Conservation (phyloP, 2,888 invertebrate species). For the Calameuta pallipes region DNA sequence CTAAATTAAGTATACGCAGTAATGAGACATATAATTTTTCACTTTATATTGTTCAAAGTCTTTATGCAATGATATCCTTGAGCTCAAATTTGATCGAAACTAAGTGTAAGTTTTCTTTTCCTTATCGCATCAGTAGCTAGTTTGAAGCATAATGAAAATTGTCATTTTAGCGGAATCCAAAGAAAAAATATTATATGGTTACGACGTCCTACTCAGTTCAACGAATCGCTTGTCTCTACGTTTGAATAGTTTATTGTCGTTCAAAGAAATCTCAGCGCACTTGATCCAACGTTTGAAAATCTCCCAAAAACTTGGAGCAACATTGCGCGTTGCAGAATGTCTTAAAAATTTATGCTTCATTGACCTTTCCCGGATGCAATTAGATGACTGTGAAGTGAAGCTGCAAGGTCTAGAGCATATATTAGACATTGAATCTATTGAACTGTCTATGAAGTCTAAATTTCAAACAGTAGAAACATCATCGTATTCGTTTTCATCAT, state of each 20-base stretch:
- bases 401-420: slow-evolving; percentile 57
- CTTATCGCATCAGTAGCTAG: background rate
- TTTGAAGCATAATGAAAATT: background rate
- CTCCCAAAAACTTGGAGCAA: slow-evolving; percentile 48
- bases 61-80: slow-evolving; percentile 48
- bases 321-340: slow-evolving; percentile 51
- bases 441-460: slow-evolving; percentile 34
- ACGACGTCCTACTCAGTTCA: slow-evolving; percentile 34
- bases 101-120: slow-evolving; percentile 29
- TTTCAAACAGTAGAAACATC: background rate
- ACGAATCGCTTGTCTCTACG: slow-evolving; percentile 40
- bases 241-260: slow-evolving; percentile 53
- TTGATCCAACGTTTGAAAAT: slow-evolving; percentile 42
- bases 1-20: slow-evolving; percentile 35
- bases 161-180: slow-evolving; percentile 12
- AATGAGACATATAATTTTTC: slow-evolving; percentile 46
- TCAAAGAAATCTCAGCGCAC: slow-evolving; percentile 51
- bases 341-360: slow-evolving; percentile 55
- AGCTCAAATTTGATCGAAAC: slow-evolving; percentile 29
- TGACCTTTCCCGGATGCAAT: slow-evolving; percentile 47
- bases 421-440: slow-evolving; percentile 49
- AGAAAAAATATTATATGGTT: slow-evolving; percentile 35
- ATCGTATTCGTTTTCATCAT: background rate
- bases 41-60: slow-evolving; percentile 42
- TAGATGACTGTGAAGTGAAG: slow-evolving; percentile 56